These are phyloP conservation scores for Paracentrotus lividus DNA, from an alignment of 53 echinoderm and acorn worm species.

Conservation along the genomic window DNA sequence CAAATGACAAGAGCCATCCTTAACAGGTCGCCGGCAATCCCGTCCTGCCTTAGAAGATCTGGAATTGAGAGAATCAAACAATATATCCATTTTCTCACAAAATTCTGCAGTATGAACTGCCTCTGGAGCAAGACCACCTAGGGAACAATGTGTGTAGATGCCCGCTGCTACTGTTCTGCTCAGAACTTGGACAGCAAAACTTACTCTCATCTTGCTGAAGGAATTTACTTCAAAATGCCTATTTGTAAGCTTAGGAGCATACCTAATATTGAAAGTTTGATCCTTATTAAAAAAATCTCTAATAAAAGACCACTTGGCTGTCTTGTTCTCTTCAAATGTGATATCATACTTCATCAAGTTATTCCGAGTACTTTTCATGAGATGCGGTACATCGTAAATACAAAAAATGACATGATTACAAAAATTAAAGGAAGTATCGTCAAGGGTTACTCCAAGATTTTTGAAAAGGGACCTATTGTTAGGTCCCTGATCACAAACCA, in stretches of 20 bases:
- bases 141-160: not conserved
- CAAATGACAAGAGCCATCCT: conserved; percentile 47
- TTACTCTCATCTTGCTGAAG: not conserved
- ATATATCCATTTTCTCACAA: conserved; percentile 63
- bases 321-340: not conserved
- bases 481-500: not conserved
- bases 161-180: not conserved
- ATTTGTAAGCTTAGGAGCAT: not conserved
- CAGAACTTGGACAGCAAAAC: not conserved
- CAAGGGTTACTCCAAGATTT: not conserved
- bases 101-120: conserved; percentile 68
- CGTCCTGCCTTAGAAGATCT: conserved; percentile 49
- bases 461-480: not conserved
- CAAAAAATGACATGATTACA: not conserved
- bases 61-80: conserved; percentile 71
- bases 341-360: not conserved
- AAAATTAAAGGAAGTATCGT: too few species aligned
- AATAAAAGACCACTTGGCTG: not conserved
- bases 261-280: not conserved
- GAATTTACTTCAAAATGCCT: not conserved
- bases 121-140: conserved; percentile 7
- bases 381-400: not conserved
- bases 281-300: not conserved
- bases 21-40: conserved; percentile 59
- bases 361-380: not conserved